Percentiles rank a stretch among this genome's conserved stretches.
These are phyloP conservation scores for Ianthella basta DNA, from an alignment of 37 sponge, comb jelly and placozoan species.

Conservation along the genomic window DNA sequence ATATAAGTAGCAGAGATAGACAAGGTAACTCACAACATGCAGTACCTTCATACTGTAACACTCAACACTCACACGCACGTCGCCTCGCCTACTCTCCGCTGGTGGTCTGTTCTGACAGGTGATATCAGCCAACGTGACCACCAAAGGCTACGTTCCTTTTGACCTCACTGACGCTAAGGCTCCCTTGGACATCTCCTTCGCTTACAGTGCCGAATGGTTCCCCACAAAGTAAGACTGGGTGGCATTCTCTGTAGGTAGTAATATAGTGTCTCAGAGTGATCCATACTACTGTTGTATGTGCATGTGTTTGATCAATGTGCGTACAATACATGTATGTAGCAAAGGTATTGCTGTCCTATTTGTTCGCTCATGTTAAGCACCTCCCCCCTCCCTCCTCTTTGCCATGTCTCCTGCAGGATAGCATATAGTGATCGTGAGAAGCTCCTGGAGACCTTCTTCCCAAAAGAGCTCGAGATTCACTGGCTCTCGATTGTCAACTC, in stretches of 20 bases:
- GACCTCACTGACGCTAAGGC: slow-evolving; percentile 59
- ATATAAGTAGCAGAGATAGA: too few species aligned
- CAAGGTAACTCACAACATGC: too few species aligned
- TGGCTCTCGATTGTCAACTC: slow-evolving; percentile 96
- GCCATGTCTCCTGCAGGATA: background rate
- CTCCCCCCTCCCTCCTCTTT: background rate
- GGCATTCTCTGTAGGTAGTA: background rate
- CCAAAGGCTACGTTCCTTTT: slow-evolving; percentile 62
- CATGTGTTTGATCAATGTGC: background rate
- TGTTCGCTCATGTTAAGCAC: too few species aligned
- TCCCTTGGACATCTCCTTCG: slow-evolving; percentile 77
- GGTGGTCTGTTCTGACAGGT: slow-evolving; percentile 39
- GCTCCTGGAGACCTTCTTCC: slow-evolving; percentile 39
- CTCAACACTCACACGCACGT: too few species aligned
- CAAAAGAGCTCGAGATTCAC: slow-evolving; percentile 80
- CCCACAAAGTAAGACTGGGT: slow-evolving; percentile 56
- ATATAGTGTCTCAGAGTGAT: background rate
- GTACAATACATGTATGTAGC: too few species aligned
- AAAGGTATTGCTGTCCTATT: too few species aligned
- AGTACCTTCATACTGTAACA: too few species aligned
- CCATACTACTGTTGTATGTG: background rate
- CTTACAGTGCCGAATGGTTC: slow-evolving; percentile 82
- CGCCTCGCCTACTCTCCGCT: background rate
- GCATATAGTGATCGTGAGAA: slow-evolving; percentile 28
- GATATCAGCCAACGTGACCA: slow-evolving; percentile 83